A percentile compares a stretch with the other conserved stretches of the same genome.
Evolutionary conservation across 2,797 vertebrate species (phyloP).

Genomic region (Ptychobarbus kaznakovi): DNA sequence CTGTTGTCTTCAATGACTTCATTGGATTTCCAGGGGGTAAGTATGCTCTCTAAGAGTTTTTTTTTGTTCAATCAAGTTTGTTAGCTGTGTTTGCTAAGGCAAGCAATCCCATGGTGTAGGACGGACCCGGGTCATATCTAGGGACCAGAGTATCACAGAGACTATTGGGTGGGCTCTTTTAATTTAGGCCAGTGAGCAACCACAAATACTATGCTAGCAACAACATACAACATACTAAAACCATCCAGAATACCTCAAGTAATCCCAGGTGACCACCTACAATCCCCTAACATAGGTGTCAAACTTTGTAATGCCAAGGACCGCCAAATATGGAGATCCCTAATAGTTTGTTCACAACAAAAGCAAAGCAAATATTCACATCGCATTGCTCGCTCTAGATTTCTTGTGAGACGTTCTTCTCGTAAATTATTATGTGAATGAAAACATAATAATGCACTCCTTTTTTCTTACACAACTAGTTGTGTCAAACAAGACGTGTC

Average conservation of each 20-base stretch:
- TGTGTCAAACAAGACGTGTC: not conserved
- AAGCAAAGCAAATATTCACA: not conserved
- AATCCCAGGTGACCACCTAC: not conserved
- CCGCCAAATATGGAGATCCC: not conserved
- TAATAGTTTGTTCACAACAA: not conserved
- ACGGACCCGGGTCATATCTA: not conserved
- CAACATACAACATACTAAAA: not conserved
- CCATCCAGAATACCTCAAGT: not conserved
- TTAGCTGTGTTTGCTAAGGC: slow-evolving; percentile 1
- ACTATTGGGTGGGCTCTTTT: slow-evolving; percentile 13
- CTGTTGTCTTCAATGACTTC: slow-evolving; percentile 1
- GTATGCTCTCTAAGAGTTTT: slow-evolving; percentile 38
- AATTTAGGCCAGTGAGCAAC: not conserved
- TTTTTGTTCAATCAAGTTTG: not conserved
- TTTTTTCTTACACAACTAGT: not conserved
- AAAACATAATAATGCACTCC: not conserved
- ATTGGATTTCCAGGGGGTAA: slow-evolving; percentile 65
- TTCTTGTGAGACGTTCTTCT: not conserved
- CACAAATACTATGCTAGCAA: not conserved
- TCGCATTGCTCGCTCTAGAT: not conserved
- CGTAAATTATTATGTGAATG: too few relatives aligned
- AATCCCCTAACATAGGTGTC: not conserved
- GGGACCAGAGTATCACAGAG: not conserved
- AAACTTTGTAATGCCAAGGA: not conserved
- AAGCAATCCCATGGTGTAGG: not conserved